Conservation (phyloP, 2,113 vertebrate species). For the Saguinus midas region DNA sequence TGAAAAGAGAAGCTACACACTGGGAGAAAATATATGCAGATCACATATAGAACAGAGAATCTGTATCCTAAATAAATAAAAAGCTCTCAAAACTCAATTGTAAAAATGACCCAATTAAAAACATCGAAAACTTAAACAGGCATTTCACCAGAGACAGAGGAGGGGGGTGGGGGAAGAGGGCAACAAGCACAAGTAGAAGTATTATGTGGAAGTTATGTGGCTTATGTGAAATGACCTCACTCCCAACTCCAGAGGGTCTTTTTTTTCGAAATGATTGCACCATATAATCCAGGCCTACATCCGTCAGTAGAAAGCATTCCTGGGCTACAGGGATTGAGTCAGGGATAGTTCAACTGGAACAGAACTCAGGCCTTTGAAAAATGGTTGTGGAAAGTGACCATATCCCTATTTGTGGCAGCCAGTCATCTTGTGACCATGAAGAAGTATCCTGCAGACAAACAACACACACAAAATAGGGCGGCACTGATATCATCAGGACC, state of each 20-base stretch:
- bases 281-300: neutral
- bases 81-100: conserved; percentile 12
- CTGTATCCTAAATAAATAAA: conserved; percentile 38
- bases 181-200: conserved; percentile 35
- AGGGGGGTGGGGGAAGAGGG: no score
- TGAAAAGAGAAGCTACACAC: neutral
- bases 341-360: neutral
- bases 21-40: conserved; percentile 38
- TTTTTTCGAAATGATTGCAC: neutral
- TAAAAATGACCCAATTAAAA: conserved; percentile 22
- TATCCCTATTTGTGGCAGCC: neutral
- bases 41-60: conserved; percentile 15
- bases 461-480: neutral
- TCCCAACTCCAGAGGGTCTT: neutral
- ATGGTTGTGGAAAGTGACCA: neutral
- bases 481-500: neutral
- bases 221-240: neutral
- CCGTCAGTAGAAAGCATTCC: neutral
- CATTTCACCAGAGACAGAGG: neutral
- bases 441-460: conserved; percentile 26
- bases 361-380: neutral
- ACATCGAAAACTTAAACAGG: conserved; percentile 22
- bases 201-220: neutral
- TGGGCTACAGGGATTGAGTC: neutral
- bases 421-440: conserved; percentile 1